Base-by-base conservation (phyloP, 2,797 vertebrate genomes). In the Atherinosoma microstoma region DNA sequence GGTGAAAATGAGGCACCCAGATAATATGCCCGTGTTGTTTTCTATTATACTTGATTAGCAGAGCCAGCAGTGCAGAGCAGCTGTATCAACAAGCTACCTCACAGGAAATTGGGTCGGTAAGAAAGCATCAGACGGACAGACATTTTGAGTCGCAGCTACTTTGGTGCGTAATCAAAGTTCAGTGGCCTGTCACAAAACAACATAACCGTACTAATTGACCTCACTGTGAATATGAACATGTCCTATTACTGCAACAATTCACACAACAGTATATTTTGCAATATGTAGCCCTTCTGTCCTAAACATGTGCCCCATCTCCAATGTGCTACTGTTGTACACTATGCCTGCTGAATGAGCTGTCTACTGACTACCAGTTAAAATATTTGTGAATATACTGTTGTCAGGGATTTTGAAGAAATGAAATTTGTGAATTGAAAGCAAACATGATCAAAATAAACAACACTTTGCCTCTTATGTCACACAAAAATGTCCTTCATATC, bases 201-300 rank as follows among this genome's bases (percentile, higher is more conserved):
- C 15, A 64, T 77, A 68, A 45, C 64, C 82, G 80, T 38, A 76
- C 4, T 80, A 84, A 90, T 72, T 80, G 78, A 79, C 76, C 70
- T 75, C 76, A 51, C 32, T 2, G 32, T 78, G 73, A 20, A 24
- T 54, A 54, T 60, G 58, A 58, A 36, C n/a, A 42, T 36, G 61
- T 83, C 49, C 57, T 47, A 63, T 74, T 72, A 80, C 56, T 73
- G 42, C 54, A 56, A 58, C 54, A 53, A 68, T 20, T 47, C 65
- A 75, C 67, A 62, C 8, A 15, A 29, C 27, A 24, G 22, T 67
- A 5, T 27, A 35, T 45, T n/a, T 47, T 24, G 29, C 6, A 32
- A 61, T 32, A 15, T 54, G 32, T 59, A 29, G 40, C 30, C 20
- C 34, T 53, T 16, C 62, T 30, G 36, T 65, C 54, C 75, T 40